phyloP scores from a whole-genome alignment of 2,113 vertebrate species.

The Piaya cayana region DNA sequence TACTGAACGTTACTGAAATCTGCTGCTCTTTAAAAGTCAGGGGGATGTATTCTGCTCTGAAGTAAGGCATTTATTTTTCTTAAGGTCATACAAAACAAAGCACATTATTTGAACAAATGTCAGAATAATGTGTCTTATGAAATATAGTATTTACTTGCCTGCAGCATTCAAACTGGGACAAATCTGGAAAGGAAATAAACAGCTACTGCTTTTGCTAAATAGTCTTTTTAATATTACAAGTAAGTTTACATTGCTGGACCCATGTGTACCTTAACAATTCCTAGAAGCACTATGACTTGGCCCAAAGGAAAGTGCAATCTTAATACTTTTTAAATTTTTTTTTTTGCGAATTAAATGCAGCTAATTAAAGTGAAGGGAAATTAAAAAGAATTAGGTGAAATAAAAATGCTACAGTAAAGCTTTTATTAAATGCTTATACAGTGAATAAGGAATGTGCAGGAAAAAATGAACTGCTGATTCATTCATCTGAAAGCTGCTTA shows the following conservation, averaged over 20 bases:
- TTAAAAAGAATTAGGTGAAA: slow-evolving; percentile 44
- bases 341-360: slow-evolving; percentile 49
- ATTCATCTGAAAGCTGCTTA: background rate
- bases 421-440: slow-evolving; percentile 30
- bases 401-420: slow-evolving; percentile 6
- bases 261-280: slow-evolving; percentile 54
- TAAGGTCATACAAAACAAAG: slow-evolving; percentile 53
- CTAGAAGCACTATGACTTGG: slow-evolving; percentile 42
- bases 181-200: slow-evolving; percentile 48
- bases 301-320: slow-evolving; percentile 56
- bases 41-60: background rate
- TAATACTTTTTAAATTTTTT: slow-evolving; percentile 24
- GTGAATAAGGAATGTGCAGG: background rate
- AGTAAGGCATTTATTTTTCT: slow-evolving; percentile 34
- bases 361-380: slow-evolving; percentile 49
- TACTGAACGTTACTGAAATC: background rate
- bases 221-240: slow-evolving; percentile 58
- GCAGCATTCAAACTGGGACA: slow-evolving; percentile 58
- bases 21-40: slow-evolving; percentile 30
- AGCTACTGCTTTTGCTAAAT: slow-evolving; percentile 49
- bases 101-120: slow-evolving; percentile 61
- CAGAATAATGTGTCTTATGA: slow-evolving; percentile 52
- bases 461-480: background rate
- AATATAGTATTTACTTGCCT: slow-evolving; percentile 27
- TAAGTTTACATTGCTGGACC: slow-evolving; percentile 37